A percentile compares a stretch with the other conserved stretches of the same genome.
phyloP scores from a whole-genome alignment of 2,888 invertebrate genomes.

The Trypoxylon attenuatum region DNA sequence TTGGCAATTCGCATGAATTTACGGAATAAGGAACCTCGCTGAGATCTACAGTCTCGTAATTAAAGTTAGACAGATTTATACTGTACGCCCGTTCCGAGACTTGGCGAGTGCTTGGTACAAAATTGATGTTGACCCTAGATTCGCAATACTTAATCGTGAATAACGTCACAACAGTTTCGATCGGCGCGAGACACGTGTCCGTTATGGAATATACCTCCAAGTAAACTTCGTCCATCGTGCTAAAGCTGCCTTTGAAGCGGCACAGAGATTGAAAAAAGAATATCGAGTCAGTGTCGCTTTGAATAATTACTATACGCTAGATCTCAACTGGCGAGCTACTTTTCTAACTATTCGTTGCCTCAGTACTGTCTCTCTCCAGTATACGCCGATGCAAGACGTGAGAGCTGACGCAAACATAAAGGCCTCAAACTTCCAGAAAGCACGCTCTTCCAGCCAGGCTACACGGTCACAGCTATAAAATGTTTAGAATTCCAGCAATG shows the following conservation, averaged over 20 bases:
- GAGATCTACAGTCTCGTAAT: conserved; percentile 67
- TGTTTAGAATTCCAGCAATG: neutral
- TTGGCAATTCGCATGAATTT: conserved; percentile 79
- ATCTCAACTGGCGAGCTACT: conserved; percentile 69
- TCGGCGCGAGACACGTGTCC: conserved; percentile 71
- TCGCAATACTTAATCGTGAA: conserved; percentile 79
- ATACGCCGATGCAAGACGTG: conserved; percentile 75
- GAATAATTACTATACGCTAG: conserved; percentile 50
- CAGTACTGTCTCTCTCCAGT: conserved; percentile 69
- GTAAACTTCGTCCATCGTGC: conserved; percentile 64
- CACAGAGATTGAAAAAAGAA: neutral
- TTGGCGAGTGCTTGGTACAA: conserved; percentile 64
- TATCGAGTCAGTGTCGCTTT: neutral
- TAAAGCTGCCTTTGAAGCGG: neutral
- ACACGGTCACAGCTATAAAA: conserved; percentile 87
- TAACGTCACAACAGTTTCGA: conserved; percentile 81
- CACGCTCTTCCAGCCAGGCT: conserved; percentile 87
- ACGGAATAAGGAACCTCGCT: conserved; percentile 73
- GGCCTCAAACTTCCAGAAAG: conserved; percentile 89
- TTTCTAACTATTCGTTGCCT: conserved; percentile 69
- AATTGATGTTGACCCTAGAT: conserved; percentile 74
- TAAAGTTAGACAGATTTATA: conserved; percentile 69
- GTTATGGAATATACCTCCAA: conserved; percentile 62
- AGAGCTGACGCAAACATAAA: conserved; percentile 81
- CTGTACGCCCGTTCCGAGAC: conserved; percentile 59